Evolutionary conservation across 1,140 invertebrate species (phyloP), one percentile per base, ranked within the genome.

Genomic region (Penaeus vannamei): DNA sequence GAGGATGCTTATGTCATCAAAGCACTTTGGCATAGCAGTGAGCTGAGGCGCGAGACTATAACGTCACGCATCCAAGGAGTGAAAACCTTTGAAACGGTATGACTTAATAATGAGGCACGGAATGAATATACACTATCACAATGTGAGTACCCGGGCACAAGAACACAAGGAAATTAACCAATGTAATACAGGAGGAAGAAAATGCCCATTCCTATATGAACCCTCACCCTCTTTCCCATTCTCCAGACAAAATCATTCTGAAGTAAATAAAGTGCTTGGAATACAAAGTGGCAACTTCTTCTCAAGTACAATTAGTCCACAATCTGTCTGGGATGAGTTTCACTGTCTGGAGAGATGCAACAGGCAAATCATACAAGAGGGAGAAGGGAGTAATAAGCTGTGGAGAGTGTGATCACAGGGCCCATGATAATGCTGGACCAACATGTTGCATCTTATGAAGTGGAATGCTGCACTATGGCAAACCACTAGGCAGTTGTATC

Each of bases 21-120:
- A 86, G 85, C 85, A 86, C 85, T 86, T 86, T 86, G 85, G 85
- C 85, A 86, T 86, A 86, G 85, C 72, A 77, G 85, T 79, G 85
- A 86, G 85, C 85, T 61, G 26, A 61, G 85, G 72, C 32, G 79
- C 72, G 69, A 46, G 69, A 36, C 69, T 76, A 76, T 46, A 72
- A 76, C 84, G 64, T 72, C 84, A 72, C 69, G 84, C 53, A 46
- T 59, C 69, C 53, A 14, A 12, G 53, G 53, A 53, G 53, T 53
- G 53, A 53, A 85, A 46, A 46, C 64, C 36, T 53, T 85, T 46
- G 72, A 42, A 64, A 53, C 46, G 29, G 29, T 85, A 72, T 72
- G 66, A 60, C 84, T 60, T 42, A 85, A 23, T n/a, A n/a, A 76
- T 85, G 69, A 85, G 64, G 84, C 64, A 85, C 53, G 64, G 64